Evolutionary conservation across 2,797 vertebrate genomes (phyloP).

Genomic region (Enteromius argenteus): DNA sequence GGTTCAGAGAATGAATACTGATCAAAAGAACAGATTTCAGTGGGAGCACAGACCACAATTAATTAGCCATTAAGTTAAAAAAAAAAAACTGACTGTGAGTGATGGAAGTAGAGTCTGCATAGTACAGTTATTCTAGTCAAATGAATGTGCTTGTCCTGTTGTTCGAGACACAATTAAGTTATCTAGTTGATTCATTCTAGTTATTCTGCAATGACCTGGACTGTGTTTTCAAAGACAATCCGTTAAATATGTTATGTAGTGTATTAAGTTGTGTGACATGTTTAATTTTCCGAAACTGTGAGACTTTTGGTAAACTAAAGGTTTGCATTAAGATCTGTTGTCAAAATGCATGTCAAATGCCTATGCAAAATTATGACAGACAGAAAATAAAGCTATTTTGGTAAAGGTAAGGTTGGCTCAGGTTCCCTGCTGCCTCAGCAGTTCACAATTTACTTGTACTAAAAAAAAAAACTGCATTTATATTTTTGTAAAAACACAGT

Average conservation of each 20-base stretch:
- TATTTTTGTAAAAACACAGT: not conserved
- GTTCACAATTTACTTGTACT: not conserved
- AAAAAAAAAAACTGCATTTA: not conserved
- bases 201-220: not conserved
- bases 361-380: not conserved
- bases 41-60: not conserved
- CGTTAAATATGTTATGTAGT: not conserved
- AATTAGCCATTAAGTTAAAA: not conserved
- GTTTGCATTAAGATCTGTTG: not conserved
- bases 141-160: not conserved
- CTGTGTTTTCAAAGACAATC: not conserved
- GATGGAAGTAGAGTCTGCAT: not conserved
- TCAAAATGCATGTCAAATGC: not conserved
- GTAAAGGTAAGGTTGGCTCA: not conserved
- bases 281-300: not conserved
- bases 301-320: not conserved
- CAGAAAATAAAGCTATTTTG: not conserved
- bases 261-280: not conserved
- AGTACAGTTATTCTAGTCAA: not conserved
- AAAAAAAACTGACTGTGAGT: not conserved
- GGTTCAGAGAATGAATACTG: not conserved
- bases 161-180: constrained; percentile 3
- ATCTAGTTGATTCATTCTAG: not conserved
- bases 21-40: not conserved
- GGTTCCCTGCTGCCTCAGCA: not conserved